A percentile compares a stretch with the other conserved stretches of the same genome.
These are phyloP conservation scores for Pachymerium ferrugineum DNA, from an alignment of 2,888 invertebrate genomes.

Conservation along the genomic window DNA sequence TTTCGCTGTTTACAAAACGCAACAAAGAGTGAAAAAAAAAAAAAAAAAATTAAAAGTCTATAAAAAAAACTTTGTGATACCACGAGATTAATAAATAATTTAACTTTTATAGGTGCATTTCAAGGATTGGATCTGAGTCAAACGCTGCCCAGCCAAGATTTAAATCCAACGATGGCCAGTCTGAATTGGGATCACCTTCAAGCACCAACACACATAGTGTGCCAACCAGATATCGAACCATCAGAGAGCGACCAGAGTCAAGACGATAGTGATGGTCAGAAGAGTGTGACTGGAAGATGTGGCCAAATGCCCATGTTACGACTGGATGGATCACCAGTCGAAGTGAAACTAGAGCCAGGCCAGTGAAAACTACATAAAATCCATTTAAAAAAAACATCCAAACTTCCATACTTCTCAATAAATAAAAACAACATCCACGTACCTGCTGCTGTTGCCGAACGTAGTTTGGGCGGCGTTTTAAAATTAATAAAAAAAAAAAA, in stretches of 20 bases:
- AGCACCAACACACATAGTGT: conserved; percentile 35
- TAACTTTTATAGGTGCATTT: conserved; percentile 28
- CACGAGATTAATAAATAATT: no score
- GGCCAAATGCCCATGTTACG: neutral
- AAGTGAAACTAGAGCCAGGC: conserved; percentile 24
- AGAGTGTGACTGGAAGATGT: neutral
- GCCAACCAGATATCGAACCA: conserved; percentile 37
- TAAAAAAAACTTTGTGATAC: no score
- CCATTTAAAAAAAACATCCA: neutral
- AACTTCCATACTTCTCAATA: conserved; percentile 13
- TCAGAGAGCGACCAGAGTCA: conserved; percentile 38
- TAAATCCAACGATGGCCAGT: neutral
- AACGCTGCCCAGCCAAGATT: conserved; percentile 28
- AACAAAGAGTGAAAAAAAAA: no score
- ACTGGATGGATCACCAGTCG: neutral
- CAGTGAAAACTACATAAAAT: neutral
- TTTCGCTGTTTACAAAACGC: no score
- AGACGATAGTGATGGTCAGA: conserved; percentile 34
- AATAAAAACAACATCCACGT: conserved; percentile 4
- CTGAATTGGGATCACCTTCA: conserved; percentile 36
- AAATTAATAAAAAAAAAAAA: neutral
- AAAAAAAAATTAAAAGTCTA: no score
- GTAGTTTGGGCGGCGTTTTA: neutral
- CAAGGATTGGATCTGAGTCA: conserved; percentile 36
- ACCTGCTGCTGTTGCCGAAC: conserved; percentile 13